Evolutionary conservation across 2,888 invertebrate genomes (phyloP).

Genomic region (Pyrrhia umbra): DNA sequence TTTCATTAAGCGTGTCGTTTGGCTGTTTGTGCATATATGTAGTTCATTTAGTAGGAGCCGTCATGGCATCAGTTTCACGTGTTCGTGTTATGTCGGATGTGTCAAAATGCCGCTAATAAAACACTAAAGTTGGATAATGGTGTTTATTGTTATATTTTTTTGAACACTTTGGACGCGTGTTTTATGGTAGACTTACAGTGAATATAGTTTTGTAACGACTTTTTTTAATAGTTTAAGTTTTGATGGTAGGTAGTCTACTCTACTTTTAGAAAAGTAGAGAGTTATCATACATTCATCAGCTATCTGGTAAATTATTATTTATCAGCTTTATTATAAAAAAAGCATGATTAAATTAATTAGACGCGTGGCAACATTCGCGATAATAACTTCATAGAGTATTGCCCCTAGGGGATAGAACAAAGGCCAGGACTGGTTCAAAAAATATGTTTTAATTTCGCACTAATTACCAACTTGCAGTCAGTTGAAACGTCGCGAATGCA

Average conservation of each 20-base stretch:
- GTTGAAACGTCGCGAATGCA: conserved; percentile 55
- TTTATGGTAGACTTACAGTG: conserved; percentile 7
- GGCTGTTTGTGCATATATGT: conserved; percentile 51
- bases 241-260: not conserved
- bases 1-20: conserved; percentile 84
- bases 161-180: conserved; percentile 18
- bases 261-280: not conserved
- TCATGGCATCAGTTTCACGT: conserved; percentile 65
- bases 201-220: conserved; percentile 4
- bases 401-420: conserved; percentile 33
- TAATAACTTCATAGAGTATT: conserved; percentile 17
- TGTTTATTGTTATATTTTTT: conserved; percentile 48
- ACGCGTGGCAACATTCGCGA: conserved; percentile 26
- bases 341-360: conserved; percentile 16
- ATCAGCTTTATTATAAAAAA: not conserved
- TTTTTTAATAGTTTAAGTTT: not conserved
- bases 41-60: conserved; percentile 68
- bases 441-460: conserved; percentile 63
- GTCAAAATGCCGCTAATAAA: conserved; percentile 60
- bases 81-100: conserved; percentile 64
- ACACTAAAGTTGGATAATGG: conserved; percentile 50
- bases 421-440: conserved; percentile 36
- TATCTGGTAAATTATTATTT: not conserved
- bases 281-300: no score
- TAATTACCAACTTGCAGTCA: conserved; percentile 62